phyloP scores from a whole-genome alignment of 2,797 vertebrate species.

The Sphenodon punctatus region DNA sequence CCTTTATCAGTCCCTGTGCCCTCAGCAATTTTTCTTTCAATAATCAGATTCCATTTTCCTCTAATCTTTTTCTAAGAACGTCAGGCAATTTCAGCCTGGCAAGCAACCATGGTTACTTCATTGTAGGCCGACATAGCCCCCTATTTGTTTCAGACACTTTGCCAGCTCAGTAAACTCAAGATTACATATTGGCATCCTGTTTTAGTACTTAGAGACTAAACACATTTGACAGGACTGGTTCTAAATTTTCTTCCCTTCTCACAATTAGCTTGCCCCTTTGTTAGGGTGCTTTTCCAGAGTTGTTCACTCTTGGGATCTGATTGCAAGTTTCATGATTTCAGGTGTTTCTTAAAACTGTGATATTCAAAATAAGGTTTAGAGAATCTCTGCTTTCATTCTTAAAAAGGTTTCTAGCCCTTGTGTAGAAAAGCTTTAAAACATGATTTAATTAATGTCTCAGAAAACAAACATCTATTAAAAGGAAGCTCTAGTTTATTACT shows the following conservation, averaged over 20 bases:
- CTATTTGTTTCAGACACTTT: rapidly evolving
- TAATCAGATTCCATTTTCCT: rapidly evolving
- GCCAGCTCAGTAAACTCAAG: not conserved
- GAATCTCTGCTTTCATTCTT: too few species aligned
- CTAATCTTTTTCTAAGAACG: not conserved
- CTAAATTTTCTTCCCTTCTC: not conserved
- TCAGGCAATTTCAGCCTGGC: not conserved
- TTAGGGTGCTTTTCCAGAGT: too few species aligned
- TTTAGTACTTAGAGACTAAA: not conserved
- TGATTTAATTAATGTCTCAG: too few species aligned
- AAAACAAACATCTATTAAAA: too few species aligned
- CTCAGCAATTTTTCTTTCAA: not conserved
- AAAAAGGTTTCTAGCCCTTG: too few species aligned
- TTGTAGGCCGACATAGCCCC: not conserved
- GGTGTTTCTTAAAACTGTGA: too few species aligned
- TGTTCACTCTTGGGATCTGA: too few species aligned
- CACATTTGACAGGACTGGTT: not conserved
- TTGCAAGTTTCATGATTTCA: too few species aligned
- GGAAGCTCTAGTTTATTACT: too few species aligned
- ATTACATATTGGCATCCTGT: not conserved
- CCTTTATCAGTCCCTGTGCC: not conserved
- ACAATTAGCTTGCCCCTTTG: not conserved
- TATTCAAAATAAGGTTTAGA: too few species aligned
- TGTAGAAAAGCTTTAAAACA: too few species aligned
- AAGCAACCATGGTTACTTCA: not conserved